phyloP scores from a whole-genome alignment of 2,113 vertebrate genomes.

The Leptobrachium leishanense region DNA sequence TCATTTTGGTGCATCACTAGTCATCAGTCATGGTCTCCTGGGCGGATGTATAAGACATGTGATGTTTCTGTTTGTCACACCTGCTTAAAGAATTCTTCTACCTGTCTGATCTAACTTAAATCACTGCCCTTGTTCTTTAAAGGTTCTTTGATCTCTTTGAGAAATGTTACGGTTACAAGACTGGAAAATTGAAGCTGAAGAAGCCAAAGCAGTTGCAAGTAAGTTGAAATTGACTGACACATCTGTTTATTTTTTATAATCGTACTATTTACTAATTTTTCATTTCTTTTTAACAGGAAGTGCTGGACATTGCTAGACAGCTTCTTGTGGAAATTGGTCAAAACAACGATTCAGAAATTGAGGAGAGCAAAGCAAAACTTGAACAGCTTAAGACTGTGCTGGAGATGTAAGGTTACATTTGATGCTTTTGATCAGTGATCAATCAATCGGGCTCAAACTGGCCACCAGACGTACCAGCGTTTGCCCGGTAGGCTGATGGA shows the following conservation, averaged over 20 bases:
- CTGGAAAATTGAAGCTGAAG: conserved; percentile 85
- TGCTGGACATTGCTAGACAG: conserved; percentile 84
- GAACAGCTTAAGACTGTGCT: conserved; percentile 88
- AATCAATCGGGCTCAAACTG: too few species aligned
- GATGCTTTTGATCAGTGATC: too few species aligned
- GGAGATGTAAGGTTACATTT: conserved; percentile 76
- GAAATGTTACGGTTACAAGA: conserved; percentile 86
- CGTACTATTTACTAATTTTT: conserved; percentile 6
- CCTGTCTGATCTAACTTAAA: too few species aligned
- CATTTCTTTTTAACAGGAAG: conserved; percentile 69
- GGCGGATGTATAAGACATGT: too few species aligned
- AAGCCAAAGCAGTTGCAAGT: conserved; percentile 86
- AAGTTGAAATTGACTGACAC: conserved; percentile 53
- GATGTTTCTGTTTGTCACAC: too few species aligned
- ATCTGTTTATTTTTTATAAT: too few species aligned
- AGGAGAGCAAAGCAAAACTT: conserved; percentile 89
- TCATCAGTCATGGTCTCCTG: too few species aligned
- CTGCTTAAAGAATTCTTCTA: too few species aligned
- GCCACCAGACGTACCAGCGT: too few species aligned
- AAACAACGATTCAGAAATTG: conserved; percentile 88
- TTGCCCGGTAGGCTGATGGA: too few species aligned
- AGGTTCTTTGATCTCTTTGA: conserved; percentile 92
- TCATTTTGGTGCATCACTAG: too few species aligned
- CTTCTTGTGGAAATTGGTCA: conserved; percentile 82
- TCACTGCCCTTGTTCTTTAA: conserved; percentile 26